A percentile compares a stretch with the other conserved stretches of the same genome.
Evolutionary conservation across 2,113 vertebrate species (phyloP).

Genomic region (Centropus unirufus): DNA sequence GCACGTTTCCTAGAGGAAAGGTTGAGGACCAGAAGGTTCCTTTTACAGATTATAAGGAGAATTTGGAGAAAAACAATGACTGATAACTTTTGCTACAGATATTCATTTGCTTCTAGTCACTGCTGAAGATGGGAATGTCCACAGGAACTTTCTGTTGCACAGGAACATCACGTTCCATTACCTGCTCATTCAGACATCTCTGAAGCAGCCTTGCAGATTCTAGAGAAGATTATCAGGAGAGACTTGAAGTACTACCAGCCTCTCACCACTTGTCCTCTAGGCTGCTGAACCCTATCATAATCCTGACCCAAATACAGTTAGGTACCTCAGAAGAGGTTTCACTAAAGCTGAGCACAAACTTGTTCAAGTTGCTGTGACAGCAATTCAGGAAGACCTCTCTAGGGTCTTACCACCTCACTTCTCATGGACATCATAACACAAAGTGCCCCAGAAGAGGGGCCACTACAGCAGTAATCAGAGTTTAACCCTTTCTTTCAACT

Average conservation of each 20-base stretch:
- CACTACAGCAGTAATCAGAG: background rate
- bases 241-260: background rate
- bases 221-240: background rate
- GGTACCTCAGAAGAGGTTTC: background rate
- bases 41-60: background rate
- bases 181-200: background rate
- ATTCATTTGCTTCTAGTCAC: background rate
- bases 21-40: background rate
- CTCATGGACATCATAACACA: background rate
- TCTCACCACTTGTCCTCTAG: background rate
- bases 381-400: background rate
- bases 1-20: background rate
- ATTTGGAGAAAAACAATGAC: background rate
- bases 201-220: background rate
- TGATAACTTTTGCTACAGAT: background rate
- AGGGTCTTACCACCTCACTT: background rate
- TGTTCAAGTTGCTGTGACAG: background rate
- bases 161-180: background rate
- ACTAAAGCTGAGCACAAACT: background rate
- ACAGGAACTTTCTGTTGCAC: background rate
- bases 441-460: background rate
- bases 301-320: background rate
- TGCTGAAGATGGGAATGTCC: background rate
- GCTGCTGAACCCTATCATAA: background rate
- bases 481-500: background rate